Base-by-base conservation (phyloP, 2,113 vertebrate genomes). In the Gymnogyps californianus region DNA sequence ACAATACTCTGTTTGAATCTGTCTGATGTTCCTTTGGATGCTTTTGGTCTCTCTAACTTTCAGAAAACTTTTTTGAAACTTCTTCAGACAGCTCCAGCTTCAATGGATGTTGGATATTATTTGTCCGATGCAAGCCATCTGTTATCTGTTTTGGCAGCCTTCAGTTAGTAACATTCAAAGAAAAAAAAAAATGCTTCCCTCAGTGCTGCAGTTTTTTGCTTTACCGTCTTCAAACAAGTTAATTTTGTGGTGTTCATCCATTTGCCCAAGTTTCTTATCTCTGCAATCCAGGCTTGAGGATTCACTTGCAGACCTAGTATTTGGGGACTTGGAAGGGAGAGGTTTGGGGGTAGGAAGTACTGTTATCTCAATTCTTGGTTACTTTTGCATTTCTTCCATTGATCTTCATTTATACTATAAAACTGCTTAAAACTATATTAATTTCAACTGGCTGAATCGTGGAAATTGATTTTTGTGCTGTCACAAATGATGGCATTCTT, bases 101-200 rank as follows among this genome's bases (percentile, higher is more conserved):
- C 93, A 89, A 31, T 90, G 38, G 69, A 47, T 96, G 10, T 90
- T 90, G 82, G 86, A 89, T 95, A 74, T 51, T 25, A 51, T 85
- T 95, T 95, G 71, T 76, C 83, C 78, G 36, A 58, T 15, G 79
- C 54, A 94, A 89, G 74, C 40, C 12, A 9, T 65, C 72, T 7
- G 77, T 97, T 97, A 98, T 98, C 97, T 96, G 71, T 83, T 87
- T 91, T 57, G 65, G 89, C 95, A 97, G 96, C 67, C 84, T 96
- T 85, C 83, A 80, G 89, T 90, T 83, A 67, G 72, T 36, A 89
- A 58, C 81, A 84, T 90, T 96, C 85, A 96, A 97, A 97, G 88
- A 32, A 61, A 25, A 65, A 25, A 65, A 70, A 49, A 52, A 94
- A 77, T 5, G 54, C 70, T 84, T 95, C 46, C 65, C 54, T 97